A percentile compares a stretch with the other conserved stretches of the same genome.
Evolutionary conservation across 1,140 invertebrate genomes (phyloP).

Genomic region (Macrotrachela quadricornifera): DNA sequence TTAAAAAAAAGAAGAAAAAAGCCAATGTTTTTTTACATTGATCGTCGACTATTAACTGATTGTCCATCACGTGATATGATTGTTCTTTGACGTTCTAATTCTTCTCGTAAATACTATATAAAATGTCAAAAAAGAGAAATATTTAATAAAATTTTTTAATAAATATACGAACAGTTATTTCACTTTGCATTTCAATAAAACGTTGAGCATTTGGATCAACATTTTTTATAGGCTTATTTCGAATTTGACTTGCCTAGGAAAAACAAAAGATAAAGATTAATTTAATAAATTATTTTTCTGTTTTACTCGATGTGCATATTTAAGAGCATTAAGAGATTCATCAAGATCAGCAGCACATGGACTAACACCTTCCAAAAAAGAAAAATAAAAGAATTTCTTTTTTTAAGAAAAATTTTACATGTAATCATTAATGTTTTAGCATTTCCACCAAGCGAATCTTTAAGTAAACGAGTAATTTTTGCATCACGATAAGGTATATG

Average conservation of each 20-base stretch:
- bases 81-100: slow-evolving; percentile 21
- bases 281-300: too few relatives aligned
- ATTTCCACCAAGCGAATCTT: slow-evolving; percentile 67
- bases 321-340: slow-evolving; percentile 64
- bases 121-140: too few relatives aligned
- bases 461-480: slow-evolving; percentile 50
- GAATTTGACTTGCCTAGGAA: slow-evolving; percentile 47
- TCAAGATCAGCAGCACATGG: slow-evolving; percentile 68
- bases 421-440: slow-evolving; percentile 78
- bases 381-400: background rate
- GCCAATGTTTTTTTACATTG: too few relatives aligned
- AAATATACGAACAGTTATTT: slow-evolving; percentile 12
- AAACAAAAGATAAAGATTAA: too few relatives aligned
- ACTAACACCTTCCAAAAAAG: slow-evolving; percentile 36
- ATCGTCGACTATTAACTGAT: too few relatives aligned
- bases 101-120: slow-evolving; percentile 24
- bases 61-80: too few relatives aligned
- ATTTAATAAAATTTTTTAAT: too few relatives aligned
- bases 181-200: slow-evolving; percentile 30
- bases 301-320: slow-evolving; percentile 58
- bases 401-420: slow-evolving; percentile 50
- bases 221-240: slow-evolving; percentile 72
- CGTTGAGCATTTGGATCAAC: slow-evolving; percentile 46
- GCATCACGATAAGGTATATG: slow-evolving; percentile 65
- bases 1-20: too few relatives aligned